phyloP scores from a whole-genome alignment of 2,888 invertebrate genomes.

The Nomada fucata region DNA sequence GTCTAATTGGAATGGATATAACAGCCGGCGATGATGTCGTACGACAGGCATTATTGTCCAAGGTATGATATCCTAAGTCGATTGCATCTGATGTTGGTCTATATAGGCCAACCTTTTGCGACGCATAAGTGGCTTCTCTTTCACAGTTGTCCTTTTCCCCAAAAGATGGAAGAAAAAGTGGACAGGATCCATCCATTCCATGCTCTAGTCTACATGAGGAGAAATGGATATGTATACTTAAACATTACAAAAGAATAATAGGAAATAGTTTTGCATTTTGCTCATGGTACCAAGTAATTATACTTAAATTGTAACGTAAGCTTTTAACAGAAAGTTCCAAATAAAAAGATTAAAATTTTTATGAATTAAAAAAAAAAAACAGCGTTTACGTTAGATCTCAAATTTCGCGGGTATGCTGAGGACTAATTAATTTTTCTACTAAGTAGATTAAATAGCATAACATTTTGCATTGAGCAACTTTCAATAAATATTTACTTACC shows the following conservation, averaged over 20 bases:
- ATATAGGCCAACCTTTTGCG: conserved; percentile 76
- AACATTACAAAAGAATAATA: background rate
- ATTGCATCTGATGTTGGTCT: conserved; percentile 78
- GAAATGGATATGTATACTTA: background rate
- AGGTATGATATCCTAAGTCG: conserved; percentile 81
- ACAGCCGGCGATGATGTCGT: conserved; percentile 74
- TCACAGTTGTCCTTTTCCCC: conserved; percentile 76
- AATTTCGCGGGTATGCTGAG: conserved; percentile 57
- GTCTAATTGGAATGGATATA: conserved; percentile 62
- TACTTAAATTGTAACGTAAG: background rate
- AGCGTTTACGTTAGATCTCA: conserved; percentile 30
- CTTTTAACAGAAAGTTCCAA: background rate
- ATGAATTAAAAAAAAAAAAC: conserved; percentile 39
- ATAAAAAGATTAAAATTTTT: background rate
- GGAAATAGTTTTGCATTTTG: too few species aligned
- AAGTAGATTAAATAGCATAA: background rate
- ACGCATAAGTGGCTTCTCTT: conserved; percentile 71
- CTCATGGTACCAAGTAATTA: too few species aligned
- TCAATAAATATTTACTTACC: conserved; percentile 55
- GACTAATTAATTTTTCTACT: conserved; percentile 14
- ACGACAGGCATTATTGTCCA: conserved; percentile 80
- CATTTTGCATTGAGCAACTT: background rate
- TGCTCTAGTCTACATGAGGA: conserved; percentile 75
- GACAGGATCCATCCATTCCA: conserved; percentile 82
- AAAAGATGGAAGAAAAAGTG: conserved; percentile 77